Percentiles rank a stretch among this genome's conserved stretches.
phyloP scores from a whole-genome alignment of 64 coral and sea anemone species.

The Astreopora myriophthalma region DNA sequence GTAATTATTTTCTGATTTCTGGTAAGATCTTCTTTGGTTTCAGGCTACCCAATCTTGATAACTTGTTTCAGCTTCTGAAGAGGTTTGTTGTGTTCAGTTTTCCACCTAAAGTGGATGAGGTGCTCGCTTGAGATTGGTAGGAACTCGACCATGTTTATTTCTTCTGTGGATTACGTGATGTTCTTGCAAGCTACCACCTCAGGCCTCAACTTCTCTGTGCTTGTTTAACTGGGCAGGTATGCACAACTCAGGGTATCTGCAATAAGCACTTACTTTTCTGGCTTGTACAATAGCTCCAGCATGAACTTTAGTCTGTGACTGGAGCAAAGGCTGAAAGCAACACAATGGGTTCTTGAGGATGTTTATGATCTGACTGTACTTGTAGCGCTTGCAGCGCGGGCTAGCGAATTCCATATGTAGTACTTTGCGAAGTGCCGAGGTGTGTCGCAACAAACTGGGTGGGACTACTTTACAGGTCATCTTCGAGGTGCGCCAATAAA shows the following conservation, averaged over 20 bases:
- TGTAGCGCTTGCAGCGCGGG: too few relatives aligned
- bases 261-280: background rate
- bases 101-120: background rate
- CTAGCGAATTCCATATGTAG: too few relatives aligned
- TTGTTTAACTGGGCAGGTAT: background rate
- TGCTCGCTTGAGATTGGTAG: conserved; percentile 23
- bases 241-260: conserved; percentile 64
- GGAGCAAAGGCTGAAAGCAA: background rate
- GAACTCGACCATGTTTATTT: conserved; percentile 15
- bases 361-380: background rate
- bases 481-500: too few relatives aligned
- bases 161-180: conserved; percentile 10
- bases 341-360: background rate
- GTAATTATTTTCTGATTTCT: conserved; percentile 9
- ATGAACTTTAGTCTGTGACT: background rate
- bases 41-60: background rate
- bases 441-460: too few relatives aligned
- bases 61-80: conserved; percentile 2
- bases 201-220: background rate
- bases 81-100: background rate
- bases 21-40: conserved; percentile 10
- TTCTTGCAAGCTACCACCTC: background rate
- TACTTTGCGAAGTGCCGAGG: too few relatives aligned
- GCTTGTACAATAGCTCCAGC: background rate
- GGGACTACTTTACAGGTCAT: too few relatives aligned